Conservation (phyloP, 2,888 invertebrate species). For the Nemapogon koenigi region DNA sequence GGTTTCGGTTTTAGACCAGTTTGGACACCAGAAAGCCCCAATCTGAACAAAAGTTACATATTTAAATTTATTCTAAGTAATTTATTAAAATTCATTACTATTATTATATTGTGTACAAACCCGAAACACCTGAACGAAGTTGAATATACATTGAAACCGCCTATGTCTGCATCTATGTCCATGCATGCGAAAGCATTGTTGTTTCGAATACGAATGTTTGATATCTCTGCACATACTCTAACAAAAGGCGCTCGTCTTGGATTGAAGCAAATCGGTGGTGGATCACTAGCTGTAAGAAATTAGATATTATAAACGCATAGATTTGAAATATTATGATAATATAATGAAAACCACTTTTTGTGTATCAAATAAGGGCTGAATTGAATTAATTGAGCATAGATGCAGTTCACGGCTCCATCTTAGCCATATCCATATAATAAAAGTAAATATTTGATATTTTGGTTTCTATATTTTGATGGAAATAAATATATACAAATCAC, state of each 20-base stretch:
- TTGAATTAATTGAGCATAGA: too few relatives aligned
- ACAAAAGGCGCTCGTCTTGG: constrained; percentile 74
- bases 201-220: constrained; percentile 80
- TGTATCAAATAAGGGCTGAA: too few relatives aligned
- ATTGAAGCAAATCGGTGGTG: constrained; percentile 73
- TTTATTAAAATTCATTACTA: constrained; percentile 4
- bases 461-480: too few relatives aligned
- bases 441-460: too few relatives aligned
- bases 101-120: constrained; percentile 23
- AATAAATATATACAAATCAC: too few relatives aligned
- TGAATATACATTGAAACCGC: constrained; percentile 63
- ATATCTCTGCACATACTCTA: constrained; percentile 76
- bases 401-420: too few relatives aligned
- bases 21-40: constrained; percentile 47
- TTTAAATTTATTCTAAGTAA: neutral
- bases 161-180: constrained; percentile 73
- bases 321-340: too few relatives aligned
- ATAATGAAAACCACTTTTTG: too few relatives aligned
- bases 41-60: constrained; percentile 22
- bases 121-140: constrained; percentile 60
- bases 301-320: too few relatives aligned
- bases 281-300: constrained; percentile 72
- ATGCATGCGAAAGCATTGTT: constrained; percentile 82
- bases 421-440: too few relatives aligned
- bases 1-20: constrained; percentile 55